Evolutionary conservation across 2,888 invertebrate genomes (phyloP), one percentile per base, ranked within the genome.

Genomic region (Resseliella maxima): DNA sequence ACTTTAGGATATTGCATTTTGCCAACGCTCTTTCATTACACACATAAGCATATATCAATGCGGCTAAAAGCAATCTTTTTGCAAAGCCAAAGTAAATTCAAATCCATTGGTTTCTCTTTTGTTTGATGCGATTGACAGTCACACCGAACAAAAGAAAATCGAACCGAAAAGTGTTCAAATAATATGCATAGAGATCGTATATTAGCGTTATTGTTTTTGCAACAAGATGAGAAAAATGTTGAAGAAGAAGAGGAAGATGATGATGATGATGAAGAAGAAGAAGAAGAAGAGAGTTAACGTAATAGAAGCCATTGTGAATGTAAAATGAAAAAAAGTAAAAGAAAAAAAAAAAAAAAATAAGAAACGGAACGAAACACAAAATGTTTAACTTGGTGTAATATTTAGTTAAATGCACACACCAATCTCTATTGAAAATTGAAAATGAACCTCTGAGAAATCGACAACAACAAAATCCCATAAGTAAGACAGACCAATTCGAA

Each of bases 41-140:
- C 50, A 8, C 50, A 50, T 12, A 41, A 18, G 72, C 72, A n/a
- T 31, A 21, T 50, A 27, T 31, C 27, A 72, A 72, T 72, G 72
- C 72, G 72, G 10, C 3, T 72, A 35, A 27, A 72, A 72, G 31
- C 31, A 35, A 72, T 72, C 72, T 72, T 27, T 15, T 41, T 41
- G 6, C 18, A 8, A 18, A 15, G 72, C 31, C n/a, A 72, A 72
- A 27, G 31, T 31, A 27, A 72, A 72, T 72, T 72, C 72, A 72
- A 72, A 72, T 72, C 72, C 72, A 31, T 72, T 72, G 72, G 59
- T 31, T 72, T 27, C 72, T 50, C 72, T 72, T 72, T 72, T 72
- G 72, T 72, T 6, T 24, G 24, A 41, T 24, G 59, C 59, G 24
- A 24, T 59, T 59, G 59, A 59, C 59, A 59, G 27, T 21, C 10